phyloP scores from a whole-genome alignment of 1,140 invertebrate species.

The Littorina saxatilis region DNA sequence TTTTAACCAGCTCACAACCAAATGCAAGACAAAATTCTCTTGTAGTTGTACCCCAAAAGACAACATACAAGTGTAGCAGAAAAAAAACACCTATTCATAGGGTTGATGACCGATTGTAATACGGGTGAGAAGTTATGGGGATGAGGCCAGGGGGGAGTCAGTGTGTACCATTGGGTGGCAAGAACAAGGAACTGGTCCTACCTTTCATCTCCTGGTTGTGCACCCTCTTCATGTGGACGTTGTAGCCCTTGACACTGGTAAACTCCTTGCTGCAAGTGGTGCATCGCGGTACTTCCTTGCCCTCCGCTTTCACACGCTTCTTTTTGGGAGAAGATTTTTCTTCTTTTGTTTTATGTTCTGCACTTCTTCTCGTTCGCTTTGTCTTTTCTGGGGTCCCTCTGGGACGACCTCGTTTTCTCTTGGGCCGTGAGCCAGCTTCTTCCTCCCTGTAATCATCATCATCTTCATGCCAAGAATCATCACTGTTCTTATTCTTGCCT shows the following conservation, averaged over 20 bases:
- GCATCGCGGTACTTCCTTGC: background rate
- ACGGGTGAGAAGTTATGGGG: too few species aligned
- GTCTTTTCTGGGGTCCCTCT: background rate
- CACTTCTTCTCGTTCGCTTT: background rate
- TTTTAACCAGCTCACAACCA: too few species aligned
- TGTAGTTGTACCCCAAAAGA: too few species aligned
- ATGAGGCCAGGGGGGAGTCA: background rate
- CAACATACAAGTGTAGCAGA: too few species aligned
- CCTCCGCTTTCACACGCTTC: background rate
- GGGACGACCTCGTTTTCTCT: background rate
- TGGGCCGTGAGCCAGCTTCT: background rate
- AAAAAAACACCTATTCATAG: too few species aligned
- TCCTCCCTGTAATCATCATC: background rate
- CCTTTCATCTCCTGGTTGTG: conserved; percentile 33
- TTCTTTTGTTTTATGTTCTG: background rate
- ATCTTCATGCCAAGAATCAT: background rate
- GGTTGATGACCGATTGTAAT: too few species aligned
- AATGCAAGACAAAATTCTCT: too few species aligned
- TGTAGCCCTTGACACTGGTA: conserved; percentile 21
- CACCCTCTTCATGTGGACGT: conserved; percentile 33
- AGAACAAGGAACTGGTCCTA: background rate
- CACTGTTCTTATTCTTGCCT: background rate
- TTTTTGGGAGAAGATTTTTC: background rate
- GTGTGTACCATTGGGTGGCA: background rate
- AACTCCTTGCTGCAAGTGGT: conserved; percentile 1